Evolutionary conservation across 92 coral and sea anemone genomes (phyloP).

Genomic region (Phenganax subtilis): DNA sequence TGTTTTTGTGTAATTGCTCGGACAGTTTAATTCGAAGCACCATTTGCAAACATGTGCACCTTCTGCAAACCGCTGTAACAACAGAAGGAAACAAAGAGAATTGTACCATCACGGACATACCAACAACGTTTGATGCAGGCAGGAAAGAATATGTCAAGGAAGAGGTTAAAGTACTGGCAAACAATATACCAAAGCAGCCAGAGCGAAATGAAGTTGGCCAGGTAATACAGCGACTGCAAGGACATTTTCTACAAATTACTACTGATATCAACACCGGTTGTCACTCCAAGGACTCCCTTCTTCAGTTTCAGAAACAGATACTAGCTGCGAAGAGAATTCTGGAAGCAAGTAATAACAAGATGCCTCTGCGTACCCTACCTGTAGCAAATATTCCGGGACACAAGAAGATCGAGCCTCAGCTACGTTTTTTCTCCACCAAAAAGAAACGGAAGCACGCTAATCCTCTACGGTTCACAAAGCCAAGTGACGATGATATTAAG

Average conservation of each 20-base stretch:
- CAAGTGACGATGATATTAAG: slow-evolving; percentile 33
- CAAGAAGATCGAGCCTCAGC: slow-evolving; percentile 35
- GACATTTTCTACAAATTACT: slow-evolving; percentile 21
- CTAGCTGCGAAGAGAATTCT: slow-evolving; percentile 36
- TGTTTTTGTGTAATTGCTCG: slow-evolving; percentile 35
- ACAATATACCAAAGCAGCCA: slow-evolving; percentile 24
- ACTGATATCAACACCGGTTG: slow-evolving; percentile 16
- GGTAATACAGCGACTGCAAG: slow-evolving; percentile 23
- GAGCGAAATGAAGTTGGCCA: slow-evolving; percentile 25
- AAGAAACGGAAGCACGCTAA: slow-evolving; percentile 26
- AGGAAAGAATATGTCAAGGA: slow-evolving; percentile 16
- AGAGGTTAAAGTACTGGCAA: slow-evolving; percentile 15
- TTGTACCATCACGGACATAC: background rate
- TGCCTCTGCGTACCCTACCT: slow-evolving; percentile 11
- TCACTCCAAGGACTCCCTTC: slow-evolving; percentile 21
- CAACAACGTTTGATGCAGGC: background rate
- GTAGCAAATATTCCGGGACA: slow-evolving; percentile 30
- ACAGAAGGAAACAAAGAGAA: slow-evolving; percentile 18
- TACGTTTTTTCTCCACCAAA: slow-evolving; percentile 31
- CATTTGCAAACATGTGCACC: slow-evolving; percentile 34
- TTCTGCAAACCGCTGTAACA: slow-evolving; percentile 9
- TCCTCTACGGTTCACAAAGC: slow-evolving; percentile 27
- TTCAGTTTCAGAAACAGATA: slow-evolving; percentile 32
- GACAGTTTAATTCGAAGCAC: slow-evolving; percentile 38
- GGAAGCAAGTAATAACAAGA: slow-evolving; percentile 25